Evolutionary conservation across 2,888 invertebrate genomes (phyloP), one percentile per base, ranked within the genome.

Genomic region (Neocrepidodera transversa): DNA sequence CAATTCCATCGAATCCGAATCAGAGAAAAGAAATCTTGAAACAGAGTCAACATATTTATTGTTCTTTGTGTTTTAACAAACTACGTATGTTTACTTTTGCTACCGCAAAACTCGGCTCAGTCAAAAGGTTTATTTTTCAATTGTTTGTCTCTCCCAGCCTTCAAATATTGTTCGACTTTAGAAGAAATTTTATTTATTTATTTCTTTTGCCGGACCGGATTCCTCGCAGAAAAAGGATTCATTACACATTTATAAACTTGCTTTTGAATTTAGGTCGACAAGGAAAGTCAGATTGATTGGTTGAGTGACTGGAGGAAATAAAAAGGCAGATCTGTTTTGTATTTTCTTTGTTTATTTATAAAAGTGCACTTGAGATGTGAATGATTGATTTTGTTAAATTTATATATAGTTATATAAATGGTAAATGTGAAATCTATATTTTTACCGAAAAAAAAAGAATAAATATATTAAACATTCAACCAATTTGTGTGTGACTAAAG

Each of bases 51-150:
- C 38, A 38, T 50, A 38, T 50, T 50, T n/a, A 50, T 36, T 50
- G 36, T 50, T 38, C 50, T 50, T 50, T 50, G 36, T 38, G 38
- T 50, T 50, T 50, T 50, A 50, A 50, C 50, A 50, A 50, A 50
- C 50, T 26, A 38, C 17, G 38, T 20, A 26, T 38, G 16, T 50
- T 38, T 50, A 13, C 18, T 38, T 38, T 26, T n/a, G 16, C 50
- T 38, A 6, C 26, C 23, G 8, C 14, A 23, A 38, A n/a, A 13
- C 20, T 6, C 16, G 8, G 20, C 36, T 13, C 8, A 1, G 18
- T 48, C 11, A 48, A 49, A 36, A n/a, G n/a, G n/a, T 20, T 49
- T 32, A 16, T 36, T n/a, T 49, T 49, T 23, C 49, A 36, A n/a
- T 36, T 36, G 36, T 49, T 49, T 23, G 35, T 36, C 20, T 36